phyloP scores from a whole-genome alignment of 1,140 invertebrate species.

The Andrena cerasifolii region DNA sequence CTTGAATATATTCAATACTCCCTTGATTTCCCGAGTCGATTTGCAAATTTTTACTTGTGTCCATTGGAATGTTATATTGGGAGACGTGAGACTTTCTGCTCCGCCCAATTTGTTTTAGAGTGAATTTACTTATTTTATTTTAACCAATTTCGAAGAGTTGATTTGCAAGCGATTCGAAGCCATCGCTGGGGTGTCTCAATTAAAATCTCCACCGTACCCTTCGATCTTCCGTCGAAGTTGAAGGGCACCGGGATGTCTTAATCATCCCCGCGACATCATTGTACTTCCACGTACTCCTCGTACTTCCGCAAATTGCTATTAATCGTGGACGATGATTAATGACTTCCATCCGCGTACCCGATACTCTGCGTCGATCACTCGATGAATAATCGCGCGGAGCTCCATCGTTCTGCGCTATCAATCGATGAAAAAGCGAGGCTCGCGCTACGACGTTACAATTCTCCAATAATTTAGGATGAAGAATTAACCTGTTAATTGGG shows the following conservation, averaged over 20 bases:
- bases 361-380: slow-evolving; percentile 52
- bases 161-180: background rate
- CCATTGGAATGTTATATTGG: too few species aligned
- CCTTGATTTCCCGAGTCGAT: too few species aligned
- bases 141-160: too few species aligned
- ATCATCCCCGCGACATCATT: slow-evolving; percentile 60
- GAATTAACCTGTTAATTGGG: background rate
- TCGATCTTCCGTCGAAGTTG: background rate
- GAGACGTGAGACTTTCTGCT: too few species aligned
- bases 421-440: slow-evolving; percentile 36
- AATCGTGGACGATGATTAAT: slow-evolving; percentile 63
- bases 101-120: too few species aligned
- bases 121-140: background rate
- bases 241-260: slow-evolving; percentile 46
- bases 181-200: slow-evolving; percentile 20
- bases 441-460: background rate
- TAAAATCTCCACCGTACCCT: slow-evolving; percentile 32
- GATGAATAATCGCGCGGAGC: slow-evolving; percentile 61
- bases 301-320: slow-evolving; percentile 65
- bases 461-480: background rate
- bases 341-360: slow-evolving; percentile 57
- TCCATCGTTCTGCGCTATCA: slow-evolving; percentile 13
- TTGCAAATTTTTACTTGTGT: too few species aligned
- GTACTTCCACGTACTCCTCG: slow-evolving; percentile 59
- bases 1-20: too few species aligned